Base-by-base conservation (phyloP, 2,888 invertebrate genomes). In the Therioaphis trifolii region DNA sequence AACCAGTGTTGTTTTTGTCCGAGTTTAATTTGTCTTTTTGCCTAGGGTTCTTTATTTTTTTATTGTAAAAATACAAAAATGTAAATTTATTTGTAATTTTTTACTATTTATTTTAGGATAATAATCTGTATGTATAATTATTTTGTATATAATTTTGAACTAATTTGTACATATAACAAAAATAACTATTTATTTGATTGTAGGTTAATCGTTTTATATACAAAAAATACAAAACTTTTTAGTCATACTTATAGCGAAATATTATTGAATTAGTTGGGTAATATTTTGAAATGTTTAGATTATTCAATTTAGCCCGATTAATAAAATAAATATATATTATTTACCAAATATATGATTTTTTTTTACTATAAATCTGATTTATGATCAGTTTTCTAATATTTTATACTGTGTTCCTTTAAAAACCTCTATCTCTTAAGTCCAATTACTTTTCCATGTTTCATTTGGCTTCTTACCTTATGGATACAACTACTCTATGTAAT, bases 191-290 rank as follows among this genome's bases (percentile, higher is more conserved):
- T 68, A 78, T 78, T 68, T 35, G 46, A 29, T 68, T 78, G 49
- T 82, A 82, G 80, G 27, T 52, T 52, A 80, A 80, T 71, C 21
- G 71, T 80, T 80, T 80, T 80, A 58, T 71, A 80, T 66, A 58
- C 35, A n/a, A n/a, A n/a, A n/a, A n/a, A n/a, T n/a, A n/a, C n/a
- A 71, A 82, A 72, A 82, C 55, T 29, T 61, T 21, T 63, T 82
- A 82, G 80, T 82, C 80, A 82, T 72, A 82, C 12, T 29, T 43
- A 49, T 82, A 82, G 80, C 63, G 55, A 82, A 71, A 82, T 9
- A 68, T 58, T 82, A 63, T 72, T 61, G 12, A 61, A 69, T 29
- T 82, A 72, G 80, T 72, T 72, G 71, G 72, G 29, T 61, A 72
- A 82, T n/a, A 63, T 72, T 61, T 82, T 49, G 3, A 63, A 82